These are phyloP conservation scores for Daubentonia madagascariensis DNA, from an alignment of 2,113 vertebrate species.

Conservation along the genomic window DNA sequence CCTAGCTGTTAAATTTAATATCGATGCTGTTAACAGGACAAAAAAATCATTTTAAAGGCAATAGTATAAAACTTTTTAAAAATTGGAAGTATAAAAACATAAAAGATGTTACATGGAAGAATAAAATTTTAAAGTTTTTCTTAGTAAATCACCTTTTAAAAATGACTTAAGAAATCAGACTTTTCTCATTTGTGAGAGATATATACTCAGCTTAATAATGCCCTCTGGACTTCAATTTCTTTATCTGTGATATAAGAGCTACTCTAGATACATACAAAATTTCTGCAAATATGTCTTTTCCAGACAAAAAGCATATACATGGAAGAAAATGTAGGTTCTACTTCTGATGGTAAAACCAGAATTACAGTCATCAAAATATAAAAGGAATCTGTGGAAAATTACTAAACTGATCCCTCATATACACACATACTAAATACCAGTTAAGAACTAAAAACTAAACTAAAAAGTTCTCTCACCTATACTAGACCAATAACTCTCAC, in stretches of 20 bases:
- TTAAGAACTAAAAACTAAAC: neutral
- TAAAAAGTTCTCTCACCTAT: neutral
- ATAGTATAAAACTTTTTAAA: neutral
- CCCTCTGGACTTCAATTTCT: neutral
- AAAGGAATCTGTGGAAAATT: neutral
- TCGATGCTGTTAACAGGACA: neutral
- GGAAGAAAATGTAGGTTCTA: neutral
- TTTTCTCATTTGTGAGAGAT: neutral
- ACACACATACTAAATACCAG: neutral
- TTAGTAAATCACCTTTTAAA: neutral
- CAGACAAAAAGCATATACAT: neutral
- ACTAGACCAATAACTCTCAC: neutral
- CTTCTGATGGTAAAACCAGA: neutral
- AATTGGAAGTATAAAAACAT: neutral
- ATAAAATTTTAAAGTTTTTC: neutral
- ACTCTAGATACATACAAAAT: neutral
- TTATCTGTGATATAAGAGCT: neutral
- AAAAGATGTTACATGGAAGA: neutral
- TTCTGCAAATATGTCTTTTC: conserved; percentile 5
- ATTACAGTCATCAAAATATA: conserved; percentile 7
- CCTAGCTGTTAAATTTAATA: neutral
- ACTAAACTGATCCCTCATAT: neutral
- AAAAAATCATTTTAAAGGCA: conserved; percentile 11
- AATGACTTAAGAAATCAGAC: conserved; percentile 8
- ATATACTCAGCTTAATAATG: neutral